Percentiles rank a stretch among this genome's conserved stretches.
Conservation (phyloP, 2,888 invertebrate species). For the Copidosoma aretas region DNA sequence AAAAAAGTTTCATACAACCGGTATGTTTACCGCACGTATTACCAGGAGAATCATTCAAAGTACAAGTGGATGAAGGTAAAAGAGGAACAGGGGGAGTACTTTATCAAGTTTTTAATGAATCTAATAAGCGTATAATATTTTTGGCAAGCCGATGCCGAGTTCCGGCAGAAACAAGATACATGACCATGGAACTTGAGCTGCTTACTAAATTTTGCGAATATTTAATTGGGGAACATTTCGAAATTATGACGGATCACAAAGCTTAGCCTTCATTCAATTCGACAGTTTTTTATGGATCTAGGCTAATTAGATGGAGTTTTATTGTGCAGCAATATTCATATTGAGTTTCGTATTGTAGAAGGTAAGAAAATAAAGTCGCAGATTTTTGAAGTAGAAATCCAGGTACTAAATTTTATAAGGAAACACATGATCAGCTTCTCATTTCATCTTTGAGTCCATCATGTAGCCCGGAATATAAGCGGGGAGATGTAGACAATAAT, state of each 20-base stretch:
- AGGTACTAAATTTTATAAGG: too few relatives aligned
- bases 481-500: too few relatives aligned
- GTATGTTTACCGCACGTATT: too few relatives aligned
- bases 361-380: constrained; percentile 1
- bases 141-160: not conserved
- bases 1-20: too few relatives aligned
- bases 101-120: not conserved
- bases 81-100: not conserved
- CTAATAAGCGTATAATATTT: not conserved
- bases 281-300: not conserved
- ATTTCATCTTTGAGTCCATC: too few relatives aligned
- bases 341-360: not conserved
- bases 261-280: not conserved
- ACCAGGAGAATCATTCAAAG: too few relatives aligned
- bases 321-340: constrained; percentile 1
- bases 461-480: too few relatives aligned
- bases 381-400: constrained; percentile 3
- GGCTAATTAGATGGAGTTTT: not conserved
- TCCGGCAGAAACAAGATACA: not conserved
- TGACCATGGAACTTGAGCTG: constrained; percentile 5
- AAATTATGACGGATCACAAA: constrained; percentile 10
- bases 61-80: not conserved
- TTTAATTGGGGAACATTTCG: not conserved
- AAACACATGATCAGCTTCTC: too few relatives aligned
- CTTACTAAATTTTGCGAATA: constrained; percentile 1